Evolutionary conservation across 2,797 vertebrate genomes (phyloP).

Genomic region (Pelobates cultripes): DNA sequence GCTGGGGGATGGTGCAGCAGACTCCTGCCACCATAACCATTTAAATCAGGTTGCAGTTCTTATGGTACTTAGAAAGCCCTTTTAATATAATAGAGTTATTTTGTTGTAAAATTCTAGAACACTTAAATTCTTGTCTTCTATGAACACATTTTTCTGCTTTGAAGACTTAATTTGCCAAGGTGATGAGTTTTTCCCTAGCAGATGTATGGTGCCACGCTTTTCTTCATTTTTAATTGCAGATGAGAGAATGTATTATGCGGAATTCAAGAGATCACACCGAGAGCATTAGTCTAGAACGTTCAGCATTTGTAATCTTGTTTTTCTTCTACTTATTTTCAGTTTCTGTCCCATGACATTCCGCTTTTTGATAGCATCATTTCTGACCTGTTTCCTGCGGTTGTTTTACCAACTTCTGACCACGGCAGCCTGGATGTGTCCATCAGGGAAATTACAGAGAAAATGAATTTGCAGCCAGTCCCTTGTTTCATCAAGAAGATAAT

Average conservation of each 20-base stretch:
- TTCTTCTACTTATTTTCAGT: constrained; percentile 52
- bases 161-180: background rate
- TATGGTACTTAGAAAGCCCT: too few species aligned
- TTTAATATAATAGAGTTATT: too few species aligned
- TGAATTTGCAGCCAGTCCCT: constrained; percentile 64
- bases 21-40: too few species aligned
- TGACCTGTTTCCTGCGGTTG: constrained; percentile 66
- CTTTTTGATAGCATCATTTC: constrained; percentile 68
- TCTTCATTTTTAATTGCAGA: constrained; percentile 69
- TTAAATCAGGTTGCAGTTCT: too few species aligned
- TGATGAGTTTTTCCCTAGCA: too few species aligned
- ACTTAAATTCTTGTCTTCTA: background rate
- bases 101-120: too few species aligned
- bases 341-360: constrained; percentile 61
- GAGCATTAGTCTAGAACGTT: constrained; percentile 25
- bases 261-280: constrained; percentile 42
- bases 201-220: background rate
- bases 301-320: constrained; percentile 33
- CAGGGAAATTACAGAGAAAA: constrained; percentile 73
- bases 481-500: constrained; percentile 69
- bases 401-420: constrained; percentile 62
- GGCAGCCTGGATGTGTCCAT: constrained; percentile 62
- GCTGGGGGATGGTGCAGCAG: too few species aligned
- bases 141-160: background rate
- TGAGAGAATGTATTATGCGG: constrained; percentile 66